Conservation (phyloP, 2,113 vertebrate genomes). For the Pogona vitticeps region DNA sequence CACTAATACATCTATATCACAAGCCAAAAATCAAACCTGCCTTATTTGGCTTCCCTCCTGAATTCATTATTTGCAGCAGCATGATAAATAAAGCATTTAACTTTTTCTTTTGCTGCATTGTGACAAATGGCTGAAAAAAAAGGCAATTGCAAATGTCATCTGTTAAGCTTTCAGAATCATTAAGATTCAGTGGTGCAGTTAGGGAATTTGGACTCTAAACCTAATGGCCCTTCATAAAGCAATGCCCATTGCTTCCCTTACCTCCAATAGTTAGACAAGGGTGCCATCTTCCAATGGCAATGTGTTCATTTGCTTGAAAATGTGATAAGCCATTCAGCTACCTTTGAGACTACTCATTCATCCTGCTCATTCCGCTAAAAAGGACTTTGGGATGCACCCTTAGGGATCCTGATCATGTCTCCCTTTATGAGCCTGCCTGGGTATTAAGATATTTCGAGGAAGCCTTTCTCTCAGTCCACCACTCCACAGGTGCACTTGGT, state of each 20-base stretch:
- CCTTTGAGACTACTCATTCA: no score
- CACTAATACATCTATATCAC: background rate
- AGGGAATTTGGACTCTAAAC: background rate
- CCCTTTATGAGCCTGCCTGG: no score
- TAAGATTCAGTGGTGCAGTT: background rate
- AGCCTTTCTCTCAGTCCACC: no score
- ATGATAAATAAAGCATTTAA: background rate
- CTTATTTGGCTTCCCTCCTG: background rate
- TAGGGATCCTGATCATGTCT: no score
- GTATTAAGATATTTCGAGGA: no score
- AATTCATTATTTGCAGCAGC: background rate
- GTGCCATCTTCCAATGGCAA: background rate
- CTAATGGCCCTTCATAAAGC: background rate
- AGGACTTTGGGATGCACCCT: no score
- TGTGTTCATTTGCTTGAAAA: background rate
- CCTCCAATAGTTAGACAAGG: background rate
- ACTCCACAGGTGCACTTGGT: no score
- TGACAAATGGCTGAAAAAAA: background rate
- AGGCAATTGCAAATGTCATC: background rate
- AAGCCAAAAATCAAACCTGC: background rate
- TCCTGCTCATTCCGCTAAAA: no score
- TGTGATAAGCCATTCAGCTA: background rate
- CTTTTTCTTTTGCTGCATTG: background rate
- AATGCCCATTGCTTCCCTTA: background rate
- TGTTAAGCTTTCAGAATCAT: background rate